phyloP scores from a whole-genome alignment of 2,888 invertebrate species.

The Drosophila nr. perissopoda region DNA sequence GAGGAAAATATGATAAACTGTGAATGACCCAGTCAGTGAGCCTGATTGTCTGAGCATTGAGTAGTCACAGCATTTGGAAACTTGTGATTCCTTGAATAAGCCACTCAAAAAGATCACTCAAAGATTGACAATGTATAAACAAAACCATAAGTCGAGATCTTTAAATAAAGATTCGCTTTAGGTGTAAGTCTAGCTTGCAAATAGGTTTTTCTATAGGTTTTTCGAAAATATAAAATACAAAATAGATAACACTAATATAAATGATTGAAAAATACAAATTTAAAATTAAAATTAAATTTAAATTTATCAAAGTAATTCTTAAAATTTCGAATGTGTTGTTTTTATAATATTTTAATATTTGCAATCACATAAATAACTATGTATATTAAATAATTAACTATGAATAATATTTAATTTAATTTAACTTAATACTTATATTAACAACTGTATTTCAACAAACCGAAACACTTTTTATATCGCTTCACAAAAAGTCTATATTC shows the following conservation, averaged over 20 bases:
- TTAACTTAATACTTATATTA: background rate
- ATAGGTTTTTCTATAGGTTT: background rate
- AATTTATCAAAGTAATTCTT: background rate
- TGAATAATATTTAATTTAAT: background rate
- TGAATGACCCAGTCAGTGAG: slow-evolving; percentile 32
- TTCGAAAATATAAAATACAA: background rate
- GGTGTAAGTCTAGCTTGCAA: too few relatives aligned
- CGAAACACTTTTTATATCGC: background rate
- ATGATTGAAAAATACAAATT: background rate
- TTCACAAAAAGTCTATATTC: background rate
- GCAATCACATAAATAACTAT: background rate
- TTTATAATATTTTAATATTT: background rate
- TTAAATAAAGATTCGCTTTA: background rate
- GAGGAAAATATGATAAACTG: slow-evolving; percentile 33
- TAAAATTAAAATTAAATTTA: background rate
- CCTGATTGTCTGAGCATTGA: background rate
- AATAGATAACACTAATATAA: background rate
- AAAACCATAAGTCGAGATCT: background rate
- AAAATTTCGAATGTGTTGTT: background rate
- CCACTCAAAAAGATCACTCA: background rate
- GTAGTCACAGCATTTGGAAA: background rate
- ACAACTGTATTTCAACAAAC: background rate
- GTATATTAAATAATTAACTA: background rate
- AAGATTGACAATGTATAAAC: background rate
- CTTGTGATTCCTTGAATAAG: background rate